A percentile compares a stretch with the other conserved stretches of the same genome.
phyloP scores from a whole-genome alignment of 2,797 vertebrate genomes.

The Novumbra hubbsi region DNA sequence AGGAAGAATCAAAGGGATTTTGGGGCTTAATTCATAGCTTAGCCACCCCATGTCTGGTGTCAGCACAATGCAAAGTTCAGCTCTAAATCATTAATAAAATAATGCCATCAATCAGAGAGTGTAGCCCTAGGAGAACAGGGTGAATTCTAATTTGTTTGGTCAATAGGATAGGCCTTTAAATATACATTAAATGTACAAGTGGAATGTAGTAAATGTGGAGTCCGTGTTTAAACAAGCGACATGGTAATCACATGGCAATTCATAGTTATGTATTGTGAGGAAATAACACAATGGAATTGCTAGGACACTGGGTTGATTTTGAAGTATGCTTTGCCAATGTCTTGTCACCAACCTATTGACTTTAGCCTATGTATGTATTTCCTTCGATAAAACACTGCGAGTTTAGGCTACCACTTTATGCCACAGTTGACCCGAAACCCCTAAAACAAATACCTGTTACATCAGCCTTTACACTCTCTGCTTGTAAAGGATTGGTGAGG shows the following conservation, averaged over 20 bases:
- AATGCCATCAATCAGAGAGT: conserved; percentile 70
- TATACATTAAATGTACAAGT: conserved; percentile 20
- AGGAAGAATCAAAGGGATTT: conserved; percentile 77
- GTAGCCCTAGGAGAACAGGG: conserved; percentile 53
- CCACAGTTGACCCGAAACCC: neutral
- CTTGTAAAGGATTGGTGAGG: neutral
- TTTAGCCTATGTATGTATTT: no score
- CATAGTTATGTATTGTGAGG: neutral
- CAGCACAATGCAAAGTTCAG: conserved; percentile 83
- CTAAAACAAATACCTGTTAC: neutral
- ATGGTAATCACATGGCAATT: neutral
- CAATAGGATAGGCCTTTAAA: conserved; percentile 43
- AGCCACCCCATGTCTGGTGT: conserved; percentile 74
- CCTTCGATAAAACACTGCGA: neutral
- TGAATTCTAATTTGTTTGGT: conserved; percentile 63
- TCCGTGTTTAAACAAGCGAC: neutral
- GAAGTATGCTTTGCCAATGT: no score
- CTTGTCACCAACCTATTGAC: no score
- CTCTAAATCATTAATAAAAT: conserved; percentile 78
- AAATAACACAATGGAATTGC: neutral
- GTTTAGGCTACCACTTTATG: neutral
- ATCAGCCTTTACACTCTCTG: neutral
- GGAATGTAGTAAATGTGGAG: neutral
- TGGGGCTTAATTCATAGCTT: conserved; percentile 76
- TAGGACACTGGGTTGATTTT: no score